Base-by-base conservation (phyloP, 1,140 invertebrate species). In the Pogonus chalceus region DNA sequence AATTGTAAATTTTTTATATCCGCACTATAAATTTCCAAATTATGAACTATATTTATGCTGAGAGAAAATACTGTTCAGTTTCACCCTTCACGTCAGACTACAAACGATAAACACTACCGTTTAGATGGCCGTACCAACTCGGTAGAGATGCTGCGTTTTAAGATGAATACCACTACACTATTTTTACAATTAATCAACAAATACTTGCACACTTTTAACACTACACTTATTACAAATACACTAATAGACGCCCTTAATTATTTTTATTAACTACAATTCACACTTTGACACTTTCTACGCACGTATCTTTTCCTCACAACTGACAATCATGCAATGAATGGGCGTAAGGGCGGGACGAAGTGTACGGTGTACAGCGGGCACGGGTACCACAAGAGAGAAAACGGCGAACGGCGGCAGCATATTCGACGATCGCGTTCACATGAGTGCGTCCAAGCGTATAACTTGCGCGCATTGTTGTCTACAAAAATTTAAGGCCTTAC, bases 321-420 rank as follows among this genome's bases (percentile, higher is more conserved):
- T 43, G 37, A 43, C 37, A 43, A 43, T 43, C 37, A 43, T 18
- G 37, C 37, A 43, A 43, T 43, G 37, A 43, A 43, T 43, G 37
- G 37, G 37, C 37, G 37, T 43, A 43, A 43, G 37, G 37, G 37
- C 37, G 37, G 37, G 37, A 43, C 37, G 37, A 43, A 43, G 37
- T 43, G 37, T 12, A 18, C 9, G 37, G 9, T 4, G 37, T 12
- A 18, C 9, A 16, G 9, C 3, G 7, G 37, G 3, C 37, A 43
- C 37, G 4, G 26, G 4, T 31, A 7, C 26, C 14, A 14, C 26
- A 10, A 43, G 18, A 43, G 18, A 16, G 37, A 43, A 16, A 43
- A n/a, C n/a, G n/a, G n/a, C n/a, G 37, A 43, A 12, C 37, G 37
- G 37, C 37, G 18, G 26, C 26, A 31, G 26, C 14, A 31, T 14